Evolutionary conservation across 2,888 invertebrate genomes (phyloP).

Genomic region (Iselma pallidipennis): DNA sequence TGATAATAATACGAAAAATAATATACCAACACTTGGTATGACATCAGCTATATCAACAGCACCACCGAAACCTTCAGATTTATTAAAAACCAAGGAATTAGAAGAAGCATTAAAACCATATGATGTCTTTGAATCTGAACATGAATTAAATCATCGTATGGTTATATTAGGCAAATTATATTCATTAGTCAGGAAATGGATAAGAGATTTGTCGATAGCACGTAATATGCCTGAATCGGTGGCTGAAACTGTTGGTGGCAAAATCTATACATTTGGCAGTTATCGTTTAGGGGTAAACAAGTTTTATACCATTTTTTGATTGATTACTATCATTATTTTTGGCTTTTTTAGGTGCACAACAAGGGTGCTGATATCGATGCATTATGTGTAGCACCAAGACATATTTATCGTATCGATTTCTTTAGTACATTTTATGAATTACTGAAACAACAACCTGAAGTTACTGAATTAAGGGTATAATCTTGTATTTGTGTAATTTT

Average conservation of each 20-base stretch:
- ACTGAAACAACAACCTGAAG: conserved; percentile 83
- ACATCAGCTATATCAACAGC: conserved; percentile 93
- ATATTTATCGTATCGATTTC: conserved; percentile 92
- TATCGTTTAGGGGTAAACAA: conserved; percentile 83
- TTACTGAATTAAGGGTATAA: conserved; percentile 76
- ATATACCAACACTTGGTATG: conserved; percentile 78
- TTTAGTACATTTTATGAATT: conserved; percentile 94
- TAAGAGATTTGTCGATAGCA: conserved; percentile 82
- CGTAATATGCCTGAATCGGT: conserved; percentile 92
- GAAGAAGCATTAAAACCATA: conserved; percentile 78
- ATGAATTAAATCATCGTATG: conserved; percentile 89
- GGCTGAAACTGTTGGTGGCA: conserved; percentile 92
- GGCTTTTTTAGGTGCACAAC: conserved; percentile 73
- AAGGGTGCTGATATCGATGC: conserved; percentile 99
- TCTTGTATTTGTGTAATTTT: neutral
- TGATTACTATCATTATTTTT: neutral
- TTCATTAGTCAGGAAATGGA: conserved; percentile 91
- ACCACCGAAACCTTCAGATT: conserved; percentile 77
- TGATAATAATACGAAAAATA: conserved; percentile 46
- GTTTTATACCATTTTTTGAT: neutral
- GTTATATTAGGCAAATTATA: conserved; percentile 85
- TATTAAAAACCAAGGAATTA: conserved; percentile 75
- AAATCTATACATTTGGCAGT: conserved; percentile 99
- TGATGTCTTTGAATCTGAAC: conserved; percentile 89
- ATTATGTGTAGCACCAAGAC: conserved; percentile 94